Evolutionary conservation across 2,888 invertebrate genomes (phyloP), one percentile per base, ranked within the genome.

Genomic region (Heliconius aoede): DNA sequence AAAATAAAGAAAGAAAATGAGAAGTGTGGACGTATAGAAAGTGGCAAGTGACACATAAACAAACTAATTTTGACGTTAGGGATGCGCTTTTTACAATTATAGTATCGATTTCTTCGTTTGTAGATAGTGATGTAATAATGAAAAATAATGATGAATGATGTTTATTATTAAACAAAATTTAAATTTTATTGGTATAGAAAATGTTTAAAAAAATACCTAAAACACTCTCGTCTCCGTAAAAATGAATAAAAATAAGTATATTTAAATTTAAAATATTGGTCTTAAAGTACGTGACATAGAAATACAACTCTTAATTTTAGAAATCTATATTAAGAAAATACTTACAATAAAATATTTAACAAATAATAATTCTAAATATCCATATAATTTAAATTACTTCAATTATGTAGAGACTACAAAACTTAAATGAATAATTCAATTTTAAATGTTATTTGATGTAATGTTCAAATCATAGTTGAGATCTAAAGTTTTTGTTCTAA

Each of bases 31-130:
- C 65, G 68, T 75, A 67, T 73, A 65, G 76, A 64, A 65, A 80
- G 76, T 78, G 73, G 78, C 79, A 86, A 85, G 84, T 90, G 90
- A 90, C 91, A 90, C 90, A 91, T 91, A 91, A 91, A 91, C 91
- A 86, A 87, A 86, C 86, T 85, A 85, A 83, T 84, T 74, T 84
- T 84, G 81, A 79, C 81, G 78, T 77, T 79, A 80, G 80, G 46
- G 77, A 73, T 73, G 78, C 15, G 46, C 62, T 62, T 21, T 32
- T 5, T 24, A 18, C 30, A 69, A 4, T 55, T 24, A 51, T 55
- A 30, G 15, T 15, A 40, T 65, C 65, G 36, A 36, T 36, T 65
- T 40, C 55, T 30, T 36, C 7, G 15, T 32, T 51, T n/a, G 21
- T 46, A 13, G 18, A 13, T 68, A 69, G 69, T 69, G 51, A 30